Evolutionary conservation across 2,797 vertebrate species (phyloP), one percentile per base, ranked within the genome.

Genomic region (Cirrhinus molitorella): DNA sequence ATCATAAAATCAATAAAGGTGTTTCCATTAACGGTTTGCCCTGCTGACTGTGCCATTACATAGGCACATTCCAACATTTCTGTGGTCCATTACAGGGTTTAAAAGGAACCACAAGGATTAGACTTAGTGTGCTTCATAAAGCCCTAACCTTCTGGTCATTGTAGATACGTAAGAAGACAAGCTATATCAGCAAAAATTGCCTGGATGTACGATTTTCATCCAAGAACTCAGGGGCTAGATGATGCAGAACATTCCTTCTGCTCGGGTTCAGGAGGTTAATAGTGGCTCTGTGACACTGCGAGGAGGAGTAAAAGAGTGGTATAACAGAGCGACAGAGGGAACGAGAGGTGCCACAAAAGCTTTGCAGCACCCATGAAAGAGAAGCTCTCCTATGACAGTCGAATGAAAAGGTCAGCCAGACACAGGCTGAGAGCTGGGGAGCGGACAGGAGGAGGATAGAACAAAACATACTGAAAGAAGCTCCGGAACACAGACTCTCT

Each of bases 321-420:
- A 67, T 65, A 65, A n/a, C 59, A 63, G 43, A 74, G 37, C 17
- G 16, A 25, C 12, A 37, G 37, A 53, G 75, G 12, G 16, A 43
- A 78, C 21, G 40, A 21, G 47, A 53, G 49, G 31, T 34, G 59
- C n/a, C 37, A 57, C 61, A 76, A 83, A 83, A 66, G 31, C 47
- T 75, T 55, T 66, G 47, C 47, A 19, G 61, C 80, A 31, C 31
- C 59, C 11, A 28, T 75, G 17, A 87, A 17, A 85, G 10, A 16
- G 3, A 78, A 76, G 47, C 47, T 82, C 71, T 43, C 70, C 16
- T 13, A 21, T 40, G 31, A 31, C 59, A 40, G 79, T 17, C 5
- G 53, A 77, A 37, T 72, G 65, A 79, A 45, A 67, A 16, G 43
- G 17, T 67, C 67, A 77, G 66, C 51, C 19, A 83, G 80, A 72